Conservation (phyloP, 2,888 invertebrate genomes). For the Folsomia candida region DNA sequence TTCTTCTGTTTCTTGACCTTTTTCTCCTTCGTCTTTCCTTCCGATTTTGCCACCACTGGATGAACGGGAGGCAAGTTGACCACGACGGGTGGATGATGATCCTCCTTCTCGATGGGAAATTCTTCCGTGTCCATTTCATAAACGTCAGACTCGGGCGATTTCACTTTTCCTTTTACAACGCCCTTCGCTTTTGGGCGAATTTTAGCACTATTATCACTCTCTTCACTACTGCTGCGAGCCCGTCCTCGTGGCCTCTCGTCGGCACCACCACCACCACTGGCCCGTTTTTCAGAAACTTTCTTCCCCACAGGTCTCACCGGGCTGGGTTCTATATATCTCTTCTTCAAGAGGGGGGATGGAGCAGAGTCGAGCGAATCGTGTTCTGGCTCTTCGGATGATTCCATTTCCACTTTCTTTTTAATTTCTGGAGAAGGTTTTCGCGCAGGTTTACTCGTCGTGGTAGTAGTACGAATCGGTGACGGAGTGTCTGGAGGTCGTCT, state of each 20-base stretch:
- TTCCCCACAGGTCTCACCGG: slow-evolving; percentile 17
- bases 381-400: slow-evolving; percentile 19
- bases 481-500: background rate
- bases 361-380: slow-evolving; percentile 46
- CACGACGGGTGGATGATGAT: background rate
- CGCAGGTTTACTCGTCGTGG: background rate
- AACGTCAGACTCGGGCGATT: slow-evolving; percentile 26
- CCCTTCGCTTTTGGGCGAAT: slow-evolving; percentile 7
- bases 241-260: slow-evolving; percentile 14
- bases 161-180: slow-evolving; percentile 18
- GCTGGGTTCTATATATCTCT: slow-evolving; percentile 40
- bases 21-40: slow-evolving; percentile 27
- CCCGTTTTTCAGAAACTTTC: slow-evolving; percentile 11
- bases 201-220: slow-evolving; percentile 14
- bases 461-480: background rate
- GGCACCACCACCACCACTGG: slow-evolving; percentile 3
- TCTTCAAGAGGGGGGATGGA: slow-evolving; percentile 48
- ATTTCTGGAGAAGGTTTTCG: slow-evolving; percentile 16
- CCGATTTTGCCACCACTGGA: slow-evolving; percentile 28
- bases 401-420: slow-evolving; percentile 6
- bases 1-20: slow-evolving; percentile 39
- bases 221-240: slow-evolving; percentile 20
- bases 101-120: slow-evolving; percentile 42
- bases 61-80: background rate
- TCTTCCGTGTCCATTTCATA: slow-evolving; percentile 39